phyloP scores from a whole-genome alignment of 2,888 invertebrate genomes.

The Notocelia uddmanniana region DNA sequence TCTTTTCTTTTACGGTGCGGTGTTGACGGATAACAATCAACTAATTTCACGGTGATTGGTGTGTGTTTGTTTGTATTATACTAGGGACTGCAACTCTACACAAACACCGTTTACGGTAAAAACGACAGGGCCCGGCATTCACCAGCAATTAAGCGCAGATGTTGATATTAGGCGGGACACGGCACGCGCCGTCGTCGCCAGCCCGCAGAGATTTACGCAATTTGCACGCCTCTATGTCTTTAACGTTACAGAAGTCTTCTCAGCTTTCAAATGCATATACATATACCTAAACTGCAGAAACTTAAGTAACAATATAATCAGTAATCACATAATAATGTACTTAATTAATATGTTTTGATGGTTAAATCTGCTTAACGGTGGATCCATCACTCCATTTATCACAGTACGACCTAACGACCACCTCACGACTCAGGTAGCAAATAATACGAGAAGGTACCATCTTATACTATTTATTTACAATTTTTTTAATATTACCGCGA shows the following conservation, averaged over 20 bases:
- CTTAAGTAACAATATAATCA: neutral
- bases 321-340: no score
- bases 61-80: constrained; percentile 57
- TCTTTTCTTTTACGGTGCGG: neutral
- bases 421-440: neutral
- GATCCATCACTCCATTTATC: neutral
- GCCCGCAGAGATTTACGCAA: constrained; percentile 6
- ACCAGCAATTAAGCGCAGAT: constrained; percentile 46
- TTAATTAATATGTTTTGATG: neutral
- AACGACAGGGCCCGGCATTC: constrained; percentile 52
- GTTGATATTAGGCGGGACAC: constrained; percentile 39
- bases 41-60: constrained; percentile 38
- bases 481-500: neutral
- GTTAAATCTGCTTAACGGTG: neutral
- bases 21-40: constrained; percentile 22
- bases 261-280: neutral
- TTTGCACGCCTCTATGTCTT: constrained; percentile 8
- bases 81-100: constrained; percentile 55
- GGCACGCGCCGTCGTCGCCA: constrained; percentile 33
- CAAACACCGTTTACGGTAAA: constrained; percentile 55
- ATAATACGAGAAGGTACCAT: no score
- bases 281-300: neutral
- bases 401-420: no score
- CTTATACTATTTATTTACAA: neutral
- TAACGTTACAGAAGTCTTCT: neutral